Base-by-base conservation (phyloP, 2,888 invertebrate species). In the Plagiodera versicolora region DNA sequence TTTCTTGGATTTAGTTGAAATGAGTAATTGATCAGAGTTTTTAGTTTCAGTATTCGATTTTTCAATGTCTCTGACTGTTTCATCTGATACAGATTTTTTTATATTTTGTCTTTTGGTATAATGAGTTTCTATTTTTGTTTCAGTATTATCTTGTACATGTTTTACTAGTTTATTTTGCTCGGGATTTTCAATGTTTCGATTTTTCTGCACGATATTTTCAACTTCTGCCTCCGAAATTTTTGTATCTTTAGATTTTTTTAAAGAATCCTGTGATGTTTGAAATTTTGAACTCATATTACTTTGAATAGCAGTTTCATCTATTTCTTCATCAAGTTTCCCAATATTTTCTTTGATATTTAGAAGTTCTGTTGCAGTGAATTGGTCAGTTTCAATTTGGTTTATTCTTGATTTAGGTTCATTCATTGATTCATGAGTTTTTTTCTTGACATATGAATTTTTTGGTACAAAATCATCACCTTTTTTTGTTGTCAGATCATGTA, bases 1-100 rank as follows among this genome's bases (percentile, higher is more conserved):
- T 55, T 63, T 65, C 17, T 50, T 60, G 1, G 9, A 39, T 14
- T 39, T 39, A 3, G 39, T 39, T 6, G 14, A n/a, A 14, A 39
- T 39, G 1, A 39, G 39, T 32, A 28, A 20, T 54, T 57, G 14
- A 49, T 32, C 17, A n/a, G 3, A 11, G 3, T 17, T 32, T 16
- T 5, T 1, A 32, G 9, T 19, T 18, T 16, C 10, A 50, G n/a
- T 19, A 19, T 2, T 6, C 6, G n/a, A 2, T 18, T 19, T 20
- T 11, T 32, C 6, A 17, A 18, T 30, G 11, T 35, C 3, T 20
- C 1, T 9, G 10, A 20, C 16, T 17, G 19, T 18, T n/a, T 16
- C 17, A 6, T 30, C 47, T 19, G 35, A 32, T 19, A 19, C 47
- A 19, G 16, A 30, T 47, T 19, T n/a, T 24, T 14, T 48, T n/a